Percentiles rank a stretch among this genome's conserved stretches.
Conservation (phyloP, 2,113 vertebrate genomes). For the Lophochroa leadbeateri region DNA sequence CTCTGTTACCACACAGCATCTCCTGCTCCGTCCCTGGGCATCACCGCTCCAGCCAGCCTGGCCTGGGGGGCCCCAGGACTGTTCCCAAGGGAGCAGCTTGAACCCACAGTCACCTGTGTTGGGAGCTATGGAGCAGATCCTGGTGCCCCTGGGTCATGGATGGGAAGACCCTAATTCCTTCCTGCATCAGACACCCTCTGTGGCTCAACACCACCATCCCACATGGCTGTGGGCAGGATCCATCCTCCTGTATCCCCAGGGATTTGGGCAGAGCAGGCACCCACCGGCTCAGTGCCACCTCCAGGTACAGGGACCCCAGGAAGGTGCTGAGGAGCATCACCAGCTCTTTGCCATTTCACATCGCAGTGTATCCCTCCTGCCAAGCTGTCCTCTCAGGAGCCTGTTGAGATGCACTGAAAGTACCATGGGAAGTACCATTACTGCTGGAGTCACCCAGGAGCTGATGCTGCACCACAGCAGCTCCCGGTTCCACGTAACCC, state of each 20-base stretch:
- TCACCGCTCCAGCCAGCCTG: background rate
- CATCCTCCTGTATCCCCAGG: background rate
- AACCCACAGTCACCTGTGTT: background rate
- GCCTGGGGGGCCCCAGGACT: rapidly evolving
- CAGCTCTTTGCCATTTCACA: background rate
- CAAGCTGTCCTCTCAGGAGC: background rate
- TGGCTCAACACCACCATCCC: background rate
- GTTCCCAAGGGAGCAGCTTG: background rate
- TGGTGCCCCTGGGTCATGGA: background rate
- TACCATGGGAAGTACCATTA: background rate
- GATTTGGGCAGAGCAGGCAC: background rate
- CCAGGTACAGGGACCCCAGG: background rate
- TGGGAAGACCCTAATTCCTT: background rate
- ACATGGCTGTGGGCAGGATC: background rate
- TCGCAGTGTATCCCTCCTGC: rapidly evolving
- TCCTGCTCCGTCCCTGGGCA: background rate
- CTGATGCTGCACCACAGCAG: background rate
- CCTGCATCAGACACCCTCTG: background rate
- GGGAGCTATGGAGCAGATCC: background rate
- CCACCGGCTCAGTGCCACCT: background rate
- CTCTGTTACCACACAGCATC: rapidly evolving
- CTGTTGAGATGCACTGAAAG: background rate
- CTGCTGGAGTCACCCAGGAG: background rate
- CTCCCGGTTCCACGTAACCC: rapidly evolving
- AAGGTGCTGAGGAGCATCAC: background rate